These are phyloP conservation scores for Mohoua ochrocephala DNA, from an alignment of 2,113 vertebrate genomes.

Conservation along the genomic window DNA sequence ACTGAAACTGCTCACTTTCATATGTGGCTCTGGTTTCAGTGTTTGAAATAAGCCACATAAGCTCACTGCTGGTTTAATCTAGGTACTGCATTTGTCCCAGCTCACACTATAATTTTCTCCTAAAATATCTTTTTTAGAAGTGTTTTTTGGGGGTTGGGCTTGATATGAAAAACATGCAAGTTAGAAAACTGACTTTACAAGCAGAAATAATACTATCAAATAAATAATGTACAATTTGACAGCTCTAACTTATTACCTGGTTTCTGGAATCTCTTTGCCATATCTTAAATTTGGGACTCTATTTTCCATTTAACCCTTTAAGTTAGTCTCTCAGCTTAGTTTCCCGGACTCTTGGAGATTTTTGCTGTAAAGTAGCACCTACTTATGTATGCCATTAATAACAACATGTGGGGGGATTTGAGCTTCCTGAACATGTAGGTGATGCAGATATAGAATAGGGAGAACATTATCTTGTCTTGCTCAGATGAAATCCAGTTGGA, in stretches of 20 bases:
- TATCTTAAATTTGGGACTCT: background rate
- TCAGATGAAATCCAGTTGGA: background rate
- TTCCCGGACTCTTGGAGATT: background rate
- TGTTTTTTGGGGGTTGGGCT: background rate
- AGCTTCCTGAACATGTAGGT: background rate
- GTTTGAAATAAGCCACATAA: background rate
- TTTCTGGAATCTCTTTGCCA: background rate
- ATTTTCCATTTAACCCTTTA: background rate
- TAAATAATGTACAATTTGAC: background rate
- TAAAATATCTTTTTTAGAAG: background rate
- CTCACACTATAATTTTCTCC: background rate
- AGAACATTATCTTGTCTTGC: background rate
- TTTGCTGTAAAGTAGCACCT: background rate
- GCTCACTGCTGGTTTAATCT: background rate
- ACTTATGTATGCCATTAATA: background rate
- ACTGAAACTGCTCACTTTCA: conserved; percentile 22
- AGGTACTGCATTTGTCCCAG: background rate
- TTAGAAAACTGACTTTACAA: background rate
- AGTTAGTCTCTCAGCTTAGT: background rate
- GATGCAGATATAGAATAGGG: background rate
- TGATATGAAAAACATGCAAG: background rate
- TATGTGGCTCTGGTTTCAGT: conserved; percentile 53
- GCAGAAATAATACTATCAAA: background rate
- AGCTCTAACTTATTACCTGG: background rate
- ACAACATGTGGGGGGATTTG: background rate